A percentile compares a stretch with the other conserved stretches of the same genome.
Conservation (phyloP, 2,113 vertebrate species). For the Drymodes brunneopygia region DNA sequence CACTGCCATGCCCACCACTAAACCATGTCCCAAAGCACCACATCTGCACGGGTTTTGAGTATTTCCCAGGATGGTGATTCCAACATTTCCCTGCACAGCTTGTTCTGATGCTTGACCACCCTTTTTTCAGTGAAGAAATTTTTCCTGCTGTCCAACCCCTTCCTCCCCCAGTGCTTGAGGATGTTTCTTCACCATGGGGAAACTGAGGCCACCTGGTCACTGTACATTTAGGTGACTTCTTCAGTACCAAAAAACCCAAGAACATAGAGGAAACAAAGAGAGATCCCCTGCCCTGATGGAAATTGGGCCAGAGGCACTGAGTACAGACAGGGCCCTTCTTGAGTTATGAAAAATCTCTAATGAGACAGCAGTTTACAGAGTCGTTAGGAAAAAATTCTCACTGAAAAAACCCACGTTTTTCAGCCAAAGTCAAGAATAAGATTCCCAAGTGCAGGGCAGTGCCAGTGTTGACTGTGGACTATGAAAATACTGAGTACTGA, state of each 20-base stretch:
- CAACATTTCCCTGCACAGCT: neutral
- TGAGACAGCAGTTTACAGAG: neutral
- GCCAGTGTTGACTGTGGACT: neutral
- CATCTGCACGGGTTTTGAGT: neutral
- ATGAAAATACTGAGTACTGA: neutral
- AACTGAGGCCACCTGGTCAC: no score
- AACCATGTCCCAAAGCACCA: neutral
- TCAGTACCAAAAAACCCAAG: neutral
- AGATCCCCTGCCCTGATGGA: neutral
- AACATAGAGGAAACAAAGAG: neutral
- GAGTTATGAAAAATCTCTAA: neutral
- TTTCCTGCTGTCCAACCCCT: neutral
- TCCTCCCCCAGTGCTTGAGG: neutral
- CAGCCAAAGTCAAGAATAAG: neutral
- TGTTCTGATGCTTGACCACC: neutral
- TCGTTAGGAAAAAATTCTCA: neutral
- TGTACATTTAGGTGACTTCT: neutral
- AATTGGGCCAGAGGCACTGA: neutral
- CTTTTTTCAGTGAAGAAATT: neutral
- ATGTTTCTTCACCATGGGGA: neutral
- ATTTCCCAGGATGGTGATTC: neutral
- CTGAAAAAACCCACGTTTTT: neutral
- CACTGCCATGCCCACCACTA: neutral
- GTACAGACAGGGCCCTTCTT: neutral
- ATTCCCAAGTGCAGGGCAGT: neutral